A percentile compares a stretch with the other conserved stretches of the same genome.
These are phyloP conservation scores for Megatriorchis doriae DNA, from an alignment of 2,113 vertebrate genomes.

Conservation along the genomic window DNA sequence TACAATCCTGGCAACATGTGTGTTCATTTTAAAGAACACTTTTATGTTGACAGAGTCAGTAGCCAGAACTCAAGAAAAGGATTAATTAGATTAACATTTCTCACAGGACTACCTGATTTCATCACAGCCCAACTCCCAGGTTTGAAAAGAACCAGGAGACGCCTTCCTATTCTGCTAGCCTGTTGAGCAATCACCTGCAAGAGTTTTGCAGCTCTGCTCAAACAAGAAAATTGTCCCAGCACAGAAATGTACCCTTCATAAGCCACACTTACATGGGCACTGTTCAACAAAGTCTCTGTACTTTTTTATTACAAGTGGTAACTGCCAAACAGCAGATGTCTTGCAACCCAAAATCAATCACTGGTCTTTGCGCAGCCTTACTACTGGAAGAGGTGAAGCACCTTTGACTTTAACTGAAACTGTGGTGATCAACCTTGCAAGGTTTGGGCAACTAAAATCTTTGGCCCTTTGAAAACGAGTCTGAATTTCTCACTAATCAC, in stretches of 20 bases:
- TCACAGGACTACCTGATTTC: background rate
- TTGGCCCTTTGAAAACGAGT: background rate
- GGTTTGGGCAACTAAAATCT: background rate
- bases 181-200: fast-evolving
- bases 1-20: background rate
- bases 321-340: background rate
- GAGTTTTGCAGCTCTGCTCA: background rate
- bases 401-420: background rate
- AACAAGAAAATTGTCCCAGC: background rate
- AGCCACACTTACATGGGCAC: background rate
- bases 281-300: background rate
- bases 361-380: background rate
- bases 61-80: background rate
- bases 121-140: background rate
- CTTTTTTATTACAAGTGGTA: background rate
- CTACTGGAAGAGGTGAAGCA: background rate
- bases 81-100: background rate
- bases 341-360: background rate
- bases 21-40: background rate
- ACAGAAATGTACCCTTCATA: background rate
- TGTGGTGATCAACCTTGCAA: background rate
- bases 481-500: background rate
- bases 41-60: background rate
- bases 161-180: background rate
- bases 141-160: background rate